phyloP scores from a whole-genome alignment of 2,888 invertebrate species.

The Drosophila emarginata region DNA sequence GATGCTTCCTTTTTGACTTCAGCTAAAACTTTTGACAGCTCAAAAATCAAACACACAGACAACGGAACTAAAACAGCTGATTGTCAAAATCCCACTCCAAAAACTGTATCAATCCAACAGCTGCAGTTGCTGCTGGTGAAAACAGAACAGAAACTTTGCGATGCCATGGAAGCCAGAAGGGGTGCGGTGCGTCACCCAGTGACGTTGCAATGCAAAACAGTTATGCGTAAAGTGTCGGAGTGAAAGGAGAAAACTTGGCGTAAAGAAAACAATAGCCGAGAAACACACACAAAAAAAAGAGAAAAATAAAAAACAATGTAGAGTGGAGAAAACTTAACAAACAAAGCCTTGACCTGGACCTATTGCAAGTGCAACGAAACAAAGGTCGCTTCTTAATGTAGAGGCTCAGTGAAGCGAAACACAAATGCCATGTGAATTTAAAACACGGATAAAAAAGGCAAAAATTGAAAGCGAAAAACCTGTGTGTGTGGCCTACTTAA shows the following conservation, averaged over 20 bases:
- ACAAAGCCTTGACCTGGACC: conserved; percentile 68
- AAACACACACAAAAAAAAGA: conserved; percentile 13
- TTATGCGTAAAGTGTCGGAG: conserved; percentile 38
- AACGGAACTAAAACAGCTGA: conserved; percentile 52
- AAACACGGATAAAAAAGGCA: conserved; percentile 1
- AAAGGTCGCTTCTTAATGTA: conserved; percentile 18
- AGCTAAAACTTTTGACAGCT: conserved; percentile 38
- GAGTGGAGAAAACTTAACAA: conserved; percentile 24
- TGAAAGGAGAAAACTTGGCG: conserved; percentile 50
- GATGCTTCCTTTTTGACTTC: conserved; percentile 53
- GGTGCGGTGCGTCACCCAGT: conserved; percentile 73
- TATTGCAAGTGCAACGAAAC: conserved; percentile 37
- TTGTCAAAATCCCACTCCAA: conserved; percentile 54
- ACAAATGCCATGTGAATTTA: conserved; percentile 18
- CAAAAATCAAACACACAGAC: conserved; percentile 26
- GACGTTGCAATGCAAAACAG: conserved; percentile 59
- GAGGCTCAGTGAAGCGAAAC: neutral
- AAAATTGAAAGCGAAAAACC: conserved; percentile 1
- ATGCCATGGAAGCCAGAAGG: conserved; percentile 47
- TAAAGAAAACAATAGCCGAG: conserved; percentile 46
- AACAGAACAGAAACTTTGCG: conserved; percentile 45
- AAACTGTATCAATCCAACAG: conserved; percentile 32
- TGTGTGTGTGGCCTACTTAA: conserved; percentile 31
- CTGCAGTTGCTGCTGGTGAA: conserved; percentile 37
- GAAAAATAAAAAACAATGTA: neutral